Base-by-base conservation (phyloP, 1,140 invertebrate species). In the Drosophila ercepeae region DNA sequence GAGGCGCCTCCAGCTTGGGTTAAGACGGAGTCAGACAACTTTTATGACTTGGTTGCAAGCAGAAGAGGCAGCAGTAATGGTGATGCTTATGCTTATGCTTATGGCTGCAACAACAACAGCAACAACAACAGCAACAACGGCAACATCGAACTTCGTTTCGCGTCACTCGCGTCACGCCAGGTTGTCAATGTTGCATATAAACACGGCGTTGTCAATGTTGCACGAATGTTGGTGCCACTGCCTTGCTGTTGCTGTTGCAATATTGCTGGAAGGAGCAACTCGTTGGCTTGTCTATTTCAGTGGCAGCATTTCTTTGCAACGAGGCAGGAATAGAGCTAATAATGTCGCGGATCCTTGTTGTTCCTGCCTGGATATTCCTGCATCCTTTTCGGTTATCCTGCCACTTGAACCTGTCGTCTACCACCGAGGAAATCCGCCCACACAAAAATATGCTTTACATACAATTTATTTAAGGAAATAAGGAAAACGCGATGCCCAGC, bases 131-230 rank as follows among this genome's bases (percentile, higher is more conserved):
- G 7, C 23, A 14, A 6, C 49, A 32, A 7, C 48, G 34, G 54
- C 68, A 75, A 42, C 69, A 58, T 53, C 48, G 29, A 70, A 55
- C 39, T 67, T 48, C 49, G 49, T 53, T 69, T 57, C 21, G 64
- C 70, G 68, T 74, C 70, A 70, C 50, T 71, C 55, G 79, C 78
- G 74, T 75, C 75, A 84, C 75, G 79, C 71, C 79, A 84, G 75
- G 79, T 75, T 84, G 79, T 84, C 79, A 84, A 84, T 84, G 79
- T 84, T 84, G 79, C 79, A 84, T 61, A 84, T 84, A 84, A 84
- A 79, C 76, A 84, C 46, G 67, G 58, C 53, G 81, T 69, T 86
- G 71, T 79, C 81, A 79, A 59, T 69, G 81, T 70, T 71, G 78
- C 39, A 52, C n/a, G n/a, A 29, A 13, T 64, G 61, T 29, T 70